Evolutionary conservation across 2,113 vertebrate species (phyloP).

Genomic region (Gobiocypris rarus): DNA sequence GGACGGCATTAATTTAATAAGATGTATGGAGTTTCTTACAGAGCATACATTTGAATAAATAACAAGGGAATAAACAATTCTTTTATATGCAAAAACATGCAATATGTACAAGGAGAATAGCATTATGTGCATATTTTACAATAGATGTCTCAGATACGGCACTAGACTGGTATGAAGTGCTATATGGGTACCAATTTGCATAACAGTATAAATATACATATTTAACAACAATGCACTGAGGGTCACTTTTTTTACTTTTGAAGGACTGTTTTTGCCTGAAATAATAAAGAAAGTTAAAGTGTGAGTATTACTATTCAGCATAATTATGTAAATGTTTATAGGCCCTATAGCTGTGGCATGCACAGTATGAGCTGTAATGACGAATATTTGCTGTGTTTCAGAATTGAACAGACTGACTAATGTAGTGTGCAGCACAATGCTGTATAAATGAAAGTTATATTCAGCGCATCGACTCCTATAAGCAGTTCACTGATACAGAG

Average conservation of each 20-base stretch:
- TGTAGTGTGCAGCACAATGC: neutral
- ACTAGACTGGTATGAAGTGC: neutral
- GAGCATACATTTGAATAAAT: constrained; percentile 19
- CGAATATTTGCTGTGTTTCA: constrained; percentile 20
- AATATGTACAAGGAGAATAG: neutral
- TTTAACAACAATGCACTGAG: neutral
- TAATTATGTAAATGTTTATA: constrained; percentile 1
- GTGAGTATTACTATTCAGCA: neutral
- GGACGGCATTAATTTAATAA: neutral
- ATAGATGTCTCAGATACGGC: neutral
- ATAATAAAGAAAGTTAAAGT: constrained; percentile 8
- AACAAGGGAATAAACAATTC: neutral
- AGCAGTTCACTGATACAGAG: constrained; percentile 41
- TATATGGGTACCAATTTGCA: neutral
- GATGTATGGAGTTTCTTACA: neutral
- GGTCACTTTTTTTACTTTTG: neutral
- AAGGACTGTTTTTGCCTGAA: neutral
- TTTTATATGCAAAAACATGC: constrained; percentile 10
- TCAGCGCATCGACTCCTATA: constrained; percentile 26
- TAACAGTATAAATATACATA: constrained; percentile 8
- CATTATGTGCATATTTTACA: constrained; percentile 16
- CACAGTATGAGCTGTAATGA: constrained; percentile 11
- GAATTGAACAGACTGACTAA: neutral
- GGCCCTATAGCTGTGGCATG: neutral
- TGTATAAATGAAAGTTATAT: constrained; percentile 34